Conservation (phyloP, 2,888 invertebrate genomes). For the Pollenia amentaria region DNA sequence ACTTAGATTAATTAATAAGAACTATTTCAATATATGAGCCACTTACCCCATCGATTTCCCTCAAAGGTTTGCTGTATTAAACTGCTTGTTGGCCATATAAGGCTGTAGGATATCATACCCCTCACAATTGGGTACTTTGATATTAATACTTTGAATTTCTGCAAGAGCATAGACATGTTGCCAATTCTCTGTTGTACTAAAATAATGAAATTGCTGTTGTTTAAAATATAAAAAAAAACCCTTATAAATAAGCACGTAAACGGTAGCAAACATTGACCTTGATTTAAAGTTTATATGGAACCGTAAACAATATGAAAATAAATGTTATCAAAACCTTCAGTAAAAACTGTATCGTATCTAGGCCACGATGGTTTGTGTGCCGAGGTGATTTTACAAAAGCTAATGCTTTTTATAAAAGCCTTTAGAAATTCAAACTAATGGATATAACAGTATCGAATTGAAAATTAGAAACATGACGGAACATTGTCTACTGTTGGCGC, state of each 20-base stretch:
- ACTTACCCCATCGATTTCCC: conserved; percentile 87
- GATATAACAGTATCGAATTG: conserved; percentile 21
- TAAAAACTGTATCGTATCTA: conserved; percentile 28
- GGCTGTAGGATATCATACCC: conserved; percentile 90
- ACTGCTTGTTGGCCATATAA: conserved; percentile 91
- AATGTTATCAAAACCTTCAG: conserved; percentile 30
- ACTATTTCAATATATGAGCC: background rate
- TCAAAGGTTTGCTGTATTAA: conserved; percentile 90
- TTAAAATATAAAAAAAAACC: conserved; percentile 35
- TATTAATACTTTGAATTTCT: conserved; percentile 79
- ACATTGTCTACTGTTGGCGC: conserved; percentile 2
- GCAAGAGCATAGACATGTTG: conserved; percentile 75
- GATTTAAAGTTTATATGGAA: conserved; percentile 30
- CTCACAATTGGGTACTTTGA: conserved; percentile 83
- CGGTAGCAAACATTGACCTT: conserved; percentile 68
- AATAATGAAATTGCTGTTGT: conserved; percentile 52
- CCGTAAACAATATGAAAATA: background rate
- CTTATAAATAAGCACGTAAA: conserved; percentile 28
- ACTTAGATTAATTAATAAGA: background rate
- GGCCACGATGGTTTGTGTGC: conserved; percentile 9
- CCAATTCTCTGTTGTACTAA: conserved; percentile 12
- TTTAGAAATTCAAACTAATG: background rate
- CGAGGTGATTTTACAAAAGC: background rate
- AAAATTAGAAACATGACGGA: conserved; percentile 30
- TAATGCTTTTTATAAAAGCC: conserved; percentile 54